Evolutionary conservation across 2,113 vertebrate species (phyloP).

Genomic region (Anas platyrhynchos): DNA sequence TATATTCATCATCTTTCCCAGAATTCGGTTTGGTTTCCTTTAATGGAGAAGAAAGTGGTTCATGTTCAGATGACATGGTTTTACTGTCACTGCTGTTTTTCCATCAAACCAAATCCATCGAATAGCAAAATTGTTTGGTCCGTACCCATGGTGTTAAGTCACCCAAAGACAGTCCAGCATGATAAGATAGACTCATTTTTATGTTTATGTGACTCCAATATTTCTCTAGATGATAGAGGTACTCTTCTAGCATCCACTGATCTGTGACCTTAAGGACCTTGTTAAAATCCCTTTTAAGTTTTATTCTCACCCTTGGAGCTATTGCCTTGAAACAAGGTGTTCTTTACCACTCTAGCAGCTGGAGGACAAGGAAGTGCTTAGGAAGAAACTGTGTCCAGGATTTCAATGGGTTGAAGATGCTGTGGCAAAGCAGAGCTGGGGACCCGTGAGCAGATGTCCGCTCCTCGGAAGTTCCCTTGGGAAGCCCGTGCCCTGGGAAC

Average conservation of each 20-base stretch:
- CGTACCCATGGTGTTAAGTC: not conserved
- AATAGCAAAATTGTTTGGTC: not conserved
- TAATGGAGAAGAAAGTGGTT: not conserved
- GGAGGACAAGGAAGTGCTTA: not conserved
- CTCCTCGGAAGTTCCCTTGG: not conserved
- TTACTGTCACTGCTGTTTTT: not conserved
- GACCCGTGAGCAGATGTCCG: not conserved
- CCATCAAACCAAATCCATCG: not conserved
- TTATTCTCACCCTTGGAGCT: not conserved
- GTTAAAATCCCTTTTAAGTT: not conserved
- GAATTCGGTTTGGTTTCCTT: not conserved
- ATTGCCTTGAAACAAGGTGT: not conserved
- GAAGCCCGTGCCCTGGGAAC: slow-evolving; percentile 40
- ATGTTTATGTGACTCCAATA: not conserved
- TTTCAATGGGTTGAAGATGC: not conserved
- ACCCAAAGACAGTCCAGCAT: not conserved
- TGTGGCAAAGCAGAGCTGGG: not conserved
- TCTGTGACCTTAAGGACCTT: rapidly evolving
- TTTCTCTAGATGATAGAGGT: not conserved
- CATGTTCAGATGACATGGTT: rapidly evolving
- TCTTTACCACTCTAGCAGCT: not conserved
- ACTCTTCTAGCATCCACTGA: not conserved
- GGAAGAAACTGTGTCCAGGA: not conserved
- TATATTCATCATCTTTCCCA: not conserved
- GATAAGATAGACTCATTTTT: not conserved